A percentile compares a stretch with the other conserved stretches of the same genome.
These are phyloP conservation scores for Stomatorhinus walkeri DNA, from an alignment of 2,797 vertebrate genomes.

Conservation along the genomic window DNA sequence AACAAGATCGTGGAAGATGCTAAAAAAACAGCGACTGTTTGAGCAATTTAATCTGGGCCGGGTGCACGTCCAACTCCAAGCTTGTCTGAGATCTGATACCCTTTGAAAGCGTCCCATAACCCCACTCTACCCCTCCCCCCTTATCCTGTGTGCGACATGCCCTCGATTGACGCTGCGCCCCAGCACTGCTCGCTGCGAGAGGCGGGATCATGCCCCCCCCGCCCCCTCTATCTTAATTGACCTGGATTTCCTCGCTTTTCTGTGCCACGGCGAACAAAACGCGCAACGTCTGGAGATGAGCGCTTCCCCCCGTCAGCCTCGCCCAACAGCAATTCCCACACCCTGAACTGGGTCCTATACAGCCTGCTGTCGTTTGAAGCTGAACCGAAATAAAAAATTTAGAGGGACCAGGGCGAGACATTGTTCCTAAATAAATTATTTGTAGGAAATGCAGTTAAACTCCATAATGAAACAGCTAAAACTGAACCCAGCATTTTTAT, in stretches of 20 bases:
- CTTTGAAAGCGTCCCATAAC: background rate
- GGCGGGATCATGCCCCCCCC: constrained; percentile 28
- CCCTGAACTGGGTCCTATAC: constrained; percentile 60
- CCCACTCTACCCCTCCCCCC: background rate
- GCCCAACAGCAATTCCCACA: constrained; percentile 62
- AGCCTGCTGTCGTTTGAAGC: constrained; percentile 62
- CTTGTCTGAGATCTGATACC: background rate
- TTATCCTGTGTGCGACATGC: constrained; percentile 20
- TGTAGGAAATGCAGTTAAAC: constrained; percentile 51
- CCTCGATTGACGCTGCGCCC: constrained; percentile 46
- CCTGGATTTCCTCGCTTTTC: constrained; percentile 65
- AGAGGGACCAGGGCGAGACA: constrained; percentile 61
- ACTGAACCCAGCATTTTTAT: background rate
- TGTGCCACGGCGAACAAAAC: constrained; percentile 58
- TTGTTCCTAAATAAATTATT: constrained; percentile 62
- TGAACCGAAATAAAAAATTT: constrained; percentile 61
- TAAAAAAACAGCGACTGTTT: background rate
- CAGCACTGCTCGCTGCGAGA: constrained; percentile 14
- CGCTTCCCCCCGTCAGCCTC: constrained; percentile 55
- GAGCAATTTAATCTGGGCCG: background rate
- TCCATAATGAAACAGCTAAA: constrained; percentile 54
- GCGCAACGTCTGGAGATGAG: constrained; percentile 52
- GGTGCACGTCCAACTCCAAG: constrained; percentile 36
- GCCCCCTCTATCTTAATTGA: constrained; percentile 59
- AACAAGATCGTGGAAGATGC: background rate